Evolutionary conservation across 2,113 vertebrate species (phyloP).

Genomic region (Gila orcuttii): DNA sequence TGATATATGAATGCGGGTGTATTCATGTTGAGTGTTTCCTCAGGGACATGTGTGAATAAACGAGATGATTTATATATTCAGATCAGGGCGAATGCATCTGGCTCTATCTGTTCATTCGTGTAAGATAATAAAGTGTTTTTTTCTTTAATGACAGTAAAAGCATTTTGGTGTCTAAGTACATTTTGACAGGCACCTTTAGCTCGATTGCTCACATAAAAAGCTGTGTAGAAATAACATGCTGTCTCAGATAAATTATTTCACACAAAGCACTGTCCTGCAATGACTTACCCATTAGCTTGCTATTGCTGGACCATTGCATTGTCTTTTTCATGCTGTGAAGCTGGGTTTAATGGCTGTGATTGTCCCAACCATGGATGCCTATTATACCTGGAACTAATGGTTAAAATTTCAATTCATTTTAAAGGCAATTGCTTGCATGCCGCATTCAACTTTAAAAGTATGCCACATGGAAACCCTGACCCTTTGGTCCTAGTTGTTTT

Average conservation of each 20-base stretch:
- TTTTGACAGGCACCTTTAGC: slow-evolving; percentile 42
- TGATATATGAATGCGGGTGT: slow-evolving; percentile 56
- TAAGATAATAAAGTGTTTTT: slow-evolving; percentile 47
- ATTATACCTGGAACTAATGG: neutral
- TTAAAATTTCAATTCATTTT: neutral
- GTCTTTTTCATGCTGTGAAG: neutral
- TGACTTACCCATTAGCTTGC: slow-evolving; percentile 31
- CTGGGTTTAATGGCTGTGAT: neutral
- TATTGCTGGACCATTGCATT: slow-evolving; percentile 5
- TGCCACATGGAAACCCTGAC: neutral
- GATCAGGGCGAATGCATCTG: slow-evolving; percentile 47
- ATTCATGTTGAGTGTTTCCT: slow-evolving; percentile 54
- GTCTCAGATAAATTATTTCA: slow-evolving; percentile 32
- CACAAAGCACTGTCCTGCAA: slow-evolving; percentile 16
- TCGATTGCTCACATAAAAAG: slow-evolving; percentile 17
- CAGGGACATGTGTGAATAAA: slow-evolving; percentile 46
- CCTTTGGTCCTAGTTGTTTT: neutral
- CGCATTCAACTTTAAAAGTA: neutral
- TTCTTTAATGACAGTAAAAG: slow-evolving; percentile 50
- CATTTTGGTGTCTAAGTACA: slow-evolving; percentile 11
- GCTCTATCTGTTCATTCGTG: slow-evolving; percentile 48
- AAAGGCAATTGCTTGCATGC: neutral
- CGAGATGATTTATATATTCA: slow-evolving; percentile 57
- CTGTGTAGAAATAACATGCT: slow-evolving; percentile 4
- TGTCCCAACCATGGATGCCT: neutral